Conservation (phyloP, 2,797 vertebrate species). For the Lerista edwardsae region DNA sequence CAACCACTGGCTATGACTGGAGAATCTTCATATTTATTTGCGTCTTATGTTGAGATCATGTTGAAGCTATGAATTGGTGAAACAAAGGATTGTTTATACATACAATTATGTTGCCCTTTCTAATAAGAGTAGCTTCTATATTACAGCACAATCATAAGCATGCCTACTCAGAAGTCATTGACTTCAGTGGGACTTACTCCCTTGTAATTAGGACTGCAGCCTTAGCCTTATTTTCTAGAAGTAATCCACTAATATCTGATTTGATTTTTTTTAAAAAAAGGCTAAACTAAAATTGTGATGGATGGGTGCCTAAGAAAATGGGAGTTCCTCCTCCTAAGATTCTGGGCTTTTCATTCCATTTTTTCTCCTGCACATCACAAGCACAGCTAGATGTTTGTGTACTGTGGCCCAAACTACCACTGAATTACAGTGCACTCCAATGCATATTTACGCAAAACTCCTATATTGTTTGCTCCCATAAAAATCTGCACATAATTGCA, state of each 20-base stretch:
- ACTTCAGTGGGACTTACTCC: too few species aligned
- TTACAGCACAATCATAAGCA: too few species aligned
- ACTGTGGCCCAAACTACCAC: neutral
- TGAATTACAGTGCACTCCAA: neutral
- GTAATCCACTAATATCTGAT: neutral
- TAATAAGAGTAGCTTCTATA: neutral
- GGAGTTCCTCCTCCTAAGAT: neutral
- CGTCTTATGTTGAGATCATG: too few species aligned
- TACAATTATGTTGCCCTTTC: neutral
- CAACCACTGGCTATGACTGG: neutral
- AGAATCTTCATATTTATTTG: neutral
- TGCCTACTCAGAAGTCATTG: too few species aligned
- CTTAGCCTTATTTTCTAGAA: too few species aligned
- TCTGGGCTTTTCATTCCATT: neutral
- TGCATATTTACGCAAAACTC: too few species aligned
- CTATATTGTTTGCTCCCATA: too few species aligned
- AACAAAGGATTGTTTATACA: neutral
- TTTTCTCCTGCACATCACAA: neutral
- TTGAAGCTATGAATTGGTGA: neutral
- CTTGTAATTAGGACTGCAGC: too few species aligned
- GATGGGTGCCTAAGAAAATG: too few species aligned
- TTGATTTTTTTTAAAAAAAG: too few species aligned
- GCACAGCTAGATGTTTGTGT: neutral
- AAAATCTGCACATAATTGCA: too few species aligned
- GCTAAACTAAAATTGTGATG: neutral